Percentiles rank a stretch among this genome's conserved stretches.
Evolutionary conservation across 2,888 invertebrate genomes (phyloP).

Genomic region (Zaprionus bogoriensis): DNA sequence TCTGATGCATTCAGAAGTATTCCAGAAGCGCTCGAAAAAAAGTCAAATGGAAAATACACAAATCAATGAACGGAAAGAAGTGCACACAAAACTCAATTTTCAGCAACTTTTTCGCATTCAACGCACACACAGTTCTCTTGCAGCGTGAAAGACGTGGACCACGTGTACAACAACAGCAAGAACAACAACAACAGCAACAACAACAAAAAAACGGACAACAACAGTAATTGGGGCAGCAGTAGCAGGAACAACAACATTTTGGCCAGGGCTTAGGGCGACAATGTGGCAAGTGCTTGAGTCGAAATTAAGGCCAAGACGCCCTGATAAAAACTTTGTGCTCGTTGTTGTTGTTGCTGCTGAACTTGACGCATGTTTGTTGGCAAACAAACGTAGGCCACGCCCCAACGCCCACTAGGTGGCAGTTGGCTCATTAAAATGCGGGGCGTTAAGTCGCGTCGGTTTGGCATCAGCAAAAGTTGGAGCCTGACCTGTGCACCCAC

Average conservation of each 20-base stretch:
- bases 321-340: conserved; percentile 67
- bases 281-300: conserved; percentile 54
- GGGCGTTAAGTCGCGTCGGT: conserved; percentile 57
- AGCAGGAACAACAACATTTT: conserved; percentile 28
- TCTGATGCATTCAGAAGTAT: too few species aligned
- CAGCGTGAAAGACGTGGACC: conserved; percentile 44
- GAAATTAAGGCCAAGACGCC: conserved; percentile 71
- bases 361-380: conserved; percentile 77
- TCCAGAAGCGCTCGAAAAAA: not conserved
- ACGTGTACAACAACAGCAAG: conserved; percentile 18
- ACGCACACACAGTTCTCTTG: conserved; percentile 49
- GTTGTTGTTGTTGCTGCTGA: conserved; percentile 44
- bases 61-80: conserved; percentile 67
- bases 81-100: conserved; percentile 68
- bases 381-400: conserved; percentile 59
- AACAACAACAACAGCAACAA: not conserved
- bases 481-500: conserved; percentile 12
- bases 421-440: conserved; percentile 73
- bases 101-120: conserved; percentile 72
- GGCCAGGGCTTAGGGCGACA: conserved; percentile 54
- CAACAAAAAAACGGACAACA: conserved; percentile 8
- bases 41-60: conserved; percentile 21
- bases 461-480: conserved; percentile 67
- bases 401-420: conserved; percentile 9
- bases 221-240: not conserved